These are phyloP conservation scores for Aphodius sticticus DNA, from an alignment of 2,888 invertebrate species.

Conservation along the genomic window DNA sequence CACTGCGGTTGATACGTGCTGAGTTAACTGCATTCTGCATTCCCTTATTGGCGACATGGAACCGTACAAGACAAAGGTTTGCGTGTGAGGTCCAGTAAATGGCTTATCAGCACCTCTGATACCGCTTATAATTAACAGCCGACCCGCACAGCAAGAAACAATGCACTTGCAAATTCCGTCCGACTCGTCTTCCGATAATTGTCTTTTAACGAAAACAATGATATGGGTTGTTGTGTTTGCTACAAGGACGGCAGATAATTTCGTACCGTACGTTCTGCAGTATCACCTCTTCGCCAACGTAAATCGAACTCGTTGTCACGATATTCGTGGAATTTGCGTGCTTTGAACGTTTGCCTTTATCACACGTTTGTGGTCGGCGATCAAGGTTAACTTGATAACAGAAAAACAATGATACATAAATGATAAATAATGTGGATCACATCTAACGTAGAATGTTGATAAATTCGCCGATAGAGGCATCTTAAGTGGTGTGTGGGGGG, in stretches of 20 bases:
- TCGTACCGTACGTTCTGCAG: not conserved
- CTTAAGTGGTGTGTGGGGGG: too few species aligned
- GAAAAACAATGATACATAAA: not conserved
- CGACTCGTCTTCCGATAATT: not conserved
- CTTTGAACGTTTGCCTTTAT: not conserved
- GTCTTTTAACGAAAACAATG: not conserved
- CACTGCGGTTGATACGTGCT: constrained; percentile 4
- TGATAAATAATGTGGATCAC: too few species aligned
- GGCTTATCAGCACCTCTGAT: not conserved
- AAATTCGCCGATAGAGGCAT: too few species aligned
- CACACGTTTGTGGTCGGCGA: not conserved
- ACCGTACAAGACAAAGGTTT: not conserved
- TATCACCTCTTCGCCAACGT: not conserved
- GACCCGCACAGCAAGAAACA: not conserved
- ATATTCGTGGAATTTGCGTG: not conserved
- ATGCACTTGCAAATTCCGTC: not conserved
- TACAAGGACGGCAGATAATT: not conserved
- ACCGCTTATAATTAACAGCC: constrained; percentile 4
- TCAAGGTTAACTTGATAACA: not conserved
- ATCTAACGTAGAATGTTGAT: too few species aligned
- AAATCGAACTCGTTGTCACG: not conserved
- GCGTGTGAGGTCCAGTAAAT: not conserved
- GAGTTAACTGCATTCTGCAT: not conserved
- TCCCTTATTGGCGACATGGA: not conserved
- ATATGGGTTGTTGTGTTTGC: not conserved